phyloP scores from a whole-genome alignment of 2,797 vertebrate genomes.

The Staurois parvus region DNA sequence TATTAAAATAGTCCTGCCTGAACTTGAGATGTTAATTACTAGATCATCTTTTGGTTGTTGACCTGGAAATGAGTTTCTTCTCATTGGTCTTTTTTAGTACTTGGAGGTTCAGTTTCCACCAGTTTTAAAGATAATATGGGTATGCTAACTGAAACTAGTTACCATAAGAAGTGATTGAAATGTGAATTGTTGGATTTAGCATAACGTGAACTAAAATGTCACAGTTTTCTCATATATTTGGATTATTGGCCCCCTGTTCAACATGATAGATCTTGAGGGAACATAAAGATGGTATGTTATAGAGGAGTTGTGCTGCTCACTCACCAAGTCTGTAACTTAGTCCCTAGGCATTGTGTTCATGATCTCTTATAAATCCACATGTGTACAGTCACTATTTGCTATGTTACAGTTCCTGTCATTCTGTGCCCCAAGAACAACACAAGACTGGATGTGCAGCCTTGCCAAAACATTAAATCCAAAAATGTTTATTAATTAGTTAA shows the following conservation, averaged over 20 bases:
- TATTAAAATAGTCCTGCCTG: neutral
- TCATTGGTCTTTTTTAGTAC: neutral
- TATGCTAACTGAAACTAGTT: neutral
- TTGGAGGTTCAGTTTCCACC: neutral
- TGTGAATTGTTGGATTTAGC: neutral
- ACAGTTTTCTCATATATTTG: neutral
- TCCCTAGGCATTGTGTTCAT: neutral
- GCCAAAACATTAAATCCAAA: neutral
- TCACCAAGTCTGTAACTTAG: neutral
- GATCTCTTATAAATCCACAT: neutral
- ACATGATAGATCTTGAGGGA: slow-evolving; percentile 1
- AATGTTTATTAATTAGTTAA: no score
- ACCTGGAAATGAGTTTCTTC: neutral
- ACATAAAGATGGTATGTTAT: neutral
- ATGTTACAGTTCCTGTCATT: neutral
- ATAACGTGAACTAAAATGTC: slow-evolving; percentile 9
- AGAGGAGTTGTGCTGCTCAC: neutral
- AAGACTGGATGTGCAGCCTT: neutral
- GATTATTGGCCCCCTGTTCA: neutral
- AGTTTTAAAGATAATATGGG: neutral
- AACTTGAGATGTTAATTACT: slow-evolving; percentile 2
- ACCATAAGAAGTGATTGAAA: neutral
- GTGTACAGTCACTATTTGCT: neutral
- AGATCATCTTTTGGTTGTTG: neutral
- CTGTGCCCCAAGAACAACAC: neutral